Evolutionary conservation across 2,113 vertebrate genomes (phyloP).

Genomic region (Arothron firmamentum): DNA sequence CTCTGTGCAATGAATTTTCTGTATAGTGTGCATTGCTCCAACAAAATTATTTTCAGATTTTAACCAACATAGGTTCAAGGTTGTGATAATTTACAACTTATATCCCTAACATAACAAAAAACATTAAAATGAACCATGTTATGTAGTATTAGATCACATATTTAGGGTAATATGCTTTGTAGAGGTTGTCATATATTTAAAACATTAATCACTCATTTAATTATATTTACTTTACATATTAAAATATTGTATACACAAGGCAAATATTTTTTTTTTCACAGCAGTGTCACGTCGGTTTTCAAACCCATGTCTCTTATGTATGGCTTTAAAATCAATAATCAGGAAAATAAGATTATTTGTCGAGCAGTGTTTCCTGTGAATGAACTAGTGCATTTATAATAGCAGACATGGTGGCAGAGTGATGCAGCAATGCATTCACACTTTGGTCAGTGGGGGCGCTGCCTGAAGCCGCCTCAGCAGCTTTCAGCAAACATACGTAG

Average conservation of each 20-base stretch:
- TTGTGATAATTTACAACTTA: constrained; percentile 45
- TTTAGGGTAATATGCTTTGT: constrained; percentile 40
- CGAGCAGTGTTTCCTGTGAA: constrained; percentile 91
- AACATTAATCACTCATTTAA: constrained; percentile 62
- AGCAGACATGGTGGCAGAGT: constrained; percentile 88
- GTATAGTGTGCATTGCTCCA: constrained; percentile 46
- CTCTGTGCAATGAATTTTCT: constrained; percentile 60
- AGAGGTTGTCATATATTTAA: constrained; percentile 74
- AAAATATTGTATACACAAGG: constrained; percentile 90
- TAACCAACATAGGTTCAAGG: constrained; percentile 48
- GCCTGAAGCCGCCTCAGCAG: constrained; percentile 82
- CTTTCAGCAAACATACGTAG: constrained; percentile 87
- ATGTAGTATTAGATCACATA: constrained; percentile 50
- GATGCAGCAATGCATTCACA: constrained; percentile 86
- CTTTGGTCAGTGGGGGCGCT: constrained; percentile 79
- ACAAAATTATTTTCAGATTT: constrained; percentile 55
- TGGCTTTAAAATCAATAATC: constrained; percentile 96
- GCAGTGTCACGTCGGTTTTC: constrained; percentile 79
- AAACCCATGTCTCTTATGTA: constrained; percentile 81
- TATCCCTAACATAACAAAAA: constrained; percentile 41
- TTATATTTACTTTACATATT: constrained; percentile 82
- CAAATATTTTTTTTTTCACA: constrained; percentile 77
- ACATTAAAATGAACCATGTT: constrained; percentile 50
- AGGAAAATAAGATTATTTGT: constrained; percentile 83
- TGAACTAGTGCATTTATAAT: constrained; percentile 90